phyloP scores from a whole-genome alignment of 2,888 invertebrate species.

The Nomada goodeniana region DNA sequence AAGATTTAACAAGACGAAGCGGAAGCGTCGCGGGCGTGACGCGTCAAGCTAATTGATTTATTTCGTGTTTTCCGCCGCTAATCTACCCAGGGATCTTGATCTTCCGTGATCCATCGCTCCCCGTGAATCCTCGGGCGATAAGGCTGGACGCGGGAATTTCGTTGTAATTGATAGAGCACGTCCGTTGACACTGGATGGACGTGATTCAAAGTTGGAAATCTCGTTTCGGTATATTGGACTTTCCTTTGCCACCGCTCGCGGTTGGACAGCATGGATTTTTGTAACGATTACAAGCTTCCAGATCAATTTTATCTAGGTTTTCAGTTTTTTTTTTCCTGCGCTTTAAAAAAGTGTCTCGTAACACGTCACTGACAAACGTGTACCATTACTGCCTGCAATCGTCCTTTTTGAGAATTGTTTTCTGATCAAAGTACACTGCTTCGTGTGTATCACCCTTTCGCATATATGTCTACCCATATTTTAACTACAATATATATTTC shows the following conservation, averaged over 20 bases:
- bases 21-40: constrained; percentile 38
- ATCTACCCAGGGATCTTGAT: constrained; percentile 50
- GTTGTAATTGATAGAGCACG: constrained; percentile 38
- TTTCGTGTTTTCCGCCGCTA: constrained; percentile 50
- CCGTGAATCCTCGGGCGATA: constrained; percentile 19
- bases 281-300: neutral
- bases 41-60: constrained; percentile 69
- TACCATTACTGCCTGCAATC: too few species aligned
- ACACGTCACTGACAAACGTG: too few species aligned
- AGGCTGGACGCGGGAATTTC: constrained; percentile 23
- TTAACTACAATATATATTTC: too few species aligned
- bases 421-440: too few species aligned
- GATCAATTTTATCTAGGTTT: too few species aligned
- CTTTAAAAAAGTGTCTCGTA: too few species aligned
- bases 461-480: too few species aligned
- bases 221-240: constrained; percentile 11
- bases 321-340: too few species aligned
- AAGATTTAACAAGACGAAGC: constrained; percentile 59
- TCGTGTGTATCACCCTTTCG: too few species aligned
- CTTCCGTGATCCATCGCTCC: constrained; percentile 36
- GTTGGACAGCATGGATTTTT: neutral
- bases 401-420: too few species aligned
- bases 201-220: neutral
- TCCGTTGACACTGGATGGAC: constrained; percentile 5
- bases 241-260: neutral